Percentiles rank a stretch among this genome's conserved stretches.
These are phyloP conservation scores for Tachypleus tridentatus DNA, from an alignment of 1,140 invertebrate genomes.

Conservation along the genomic window DNA sequence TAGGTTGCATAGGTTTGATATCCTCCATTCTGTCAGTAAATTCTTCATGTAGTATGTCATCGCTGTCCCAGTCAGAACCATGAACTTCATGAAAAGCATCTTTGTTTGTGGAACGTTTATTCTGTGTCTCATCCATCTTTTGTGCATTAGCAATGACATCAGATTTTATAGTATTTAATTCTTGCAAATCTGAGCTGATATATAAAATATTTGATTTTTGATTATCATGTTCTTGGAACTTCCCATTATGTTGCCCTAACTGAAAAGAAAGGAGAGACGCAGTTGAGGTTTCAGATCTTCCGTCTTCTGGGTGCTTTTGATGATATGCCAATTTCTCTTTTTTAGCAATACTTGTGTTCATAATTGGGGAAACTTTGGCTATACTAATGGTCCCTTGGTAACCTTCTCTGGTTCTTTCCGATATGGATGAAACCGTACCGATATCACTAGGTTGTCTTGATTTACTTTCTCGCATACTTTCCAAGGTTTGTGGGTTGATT, in stretches of 20 bases:
- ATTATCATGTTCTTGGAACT: constrained; percentile 9
- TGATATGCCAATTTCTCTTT: not conserved
- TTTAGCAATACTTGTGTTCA: constrained; percentile 18
- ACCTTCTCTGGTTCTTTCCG: constrained; percentile 7
- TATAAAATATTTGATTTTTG: too few relatives aligned
- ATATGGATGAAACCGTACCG: constrained; percentile 10
- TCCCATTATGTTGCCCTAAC: not conserved
- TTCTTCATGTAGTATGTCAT: constrained; percentile 39
- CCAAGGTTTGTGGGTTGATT: not conserved
- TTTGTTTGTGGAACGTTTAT: too few relatives aligned
- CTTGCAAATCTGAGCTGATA: too few relatives aligned
- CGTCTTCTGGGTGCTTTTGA: too few relatives aligned
- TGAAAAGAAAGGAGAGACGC: too few relatives aligned
- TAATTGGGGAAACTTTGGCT: constrained; percentile 62
- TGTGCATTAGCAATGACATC: too few relatives aligned
- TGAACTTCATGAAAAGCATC: too few relatives aligned
- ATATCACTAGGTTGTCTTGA: constrained; percentile 10
- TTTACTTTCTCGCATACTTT: not conserved
- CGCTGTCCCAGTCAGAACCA: too few relatives aligned
- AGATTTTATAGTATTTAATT: too few relatives aligned
- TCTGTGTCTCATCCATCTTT: too few relatives aligned
- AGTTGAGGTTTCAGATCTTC: too few relatives aligned
- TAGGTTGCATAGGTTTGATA: constrained; percentile 83
- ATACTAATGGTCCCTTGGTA: constrained; percentile 32
- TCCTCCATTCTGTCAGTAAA: constrained; percentile 65